Evolutionary conservation across 2,888 invertebrate genomes (phyloP).

Genomic region (Habrosyne pyritoides): DNA sequence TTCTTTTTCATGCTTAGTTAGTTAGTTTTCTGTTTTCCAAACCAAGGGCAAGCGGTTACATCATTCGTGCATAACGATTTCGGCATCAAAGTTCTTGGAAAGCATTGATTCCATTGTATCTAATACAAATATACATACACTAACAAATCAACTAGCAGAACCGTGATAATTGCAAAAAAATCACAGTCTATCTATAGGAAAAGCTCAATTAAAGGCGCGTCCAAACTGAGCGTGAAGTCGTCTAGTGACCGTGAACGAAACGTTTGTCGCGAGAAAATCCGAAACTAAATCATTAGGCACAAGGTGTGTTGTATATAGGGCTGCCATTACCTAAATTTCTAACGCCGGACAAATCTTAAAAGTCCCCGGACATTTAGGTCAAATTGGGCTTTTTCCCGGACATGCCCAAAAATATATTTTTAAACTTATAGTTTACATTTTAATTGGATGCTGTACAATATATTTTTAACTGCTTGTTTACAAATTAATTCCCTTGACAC

Average conservation of each 20-base stretch:
- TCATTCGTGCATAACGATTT: neutral
- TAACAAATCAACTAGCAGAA: neutral
- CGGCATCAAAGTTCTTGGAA: conserved; percentile 1
- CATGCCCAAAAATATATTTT: no score
- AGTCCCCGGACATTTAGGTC: no score
- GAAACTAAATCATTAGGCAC: neutral
- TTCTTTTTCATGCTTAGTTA: no score
- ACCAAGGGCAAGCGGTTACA: neutral
- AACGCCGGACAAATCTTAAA: no score
- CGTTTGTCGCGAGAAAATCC: neutral
- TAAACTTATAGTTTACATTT: no score
- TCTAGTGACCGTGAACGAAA: neutral
- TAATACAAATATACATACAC: neutral
- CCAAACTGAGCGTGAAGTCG: neutral
- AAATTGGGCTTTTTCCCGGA: no score
- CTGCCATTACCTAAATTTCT: no score
- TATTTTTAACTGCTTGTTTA: no score
- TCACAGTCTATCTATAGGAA: neutral
- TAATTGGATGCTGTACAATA: no score
- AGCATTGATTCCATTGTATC: neutral
- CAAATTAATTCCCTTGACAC: no score
- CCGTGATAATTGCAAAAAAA: conserved; percentile 9
- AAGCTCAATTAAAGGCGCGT: neutral
- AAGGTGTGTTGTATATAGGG: no score
- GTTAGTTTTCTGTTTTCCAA: neutral